phyloP scores from a whole-genome alignment of 2,797 vertebrate species.

The Pagetopsis macropterus region DNA sequence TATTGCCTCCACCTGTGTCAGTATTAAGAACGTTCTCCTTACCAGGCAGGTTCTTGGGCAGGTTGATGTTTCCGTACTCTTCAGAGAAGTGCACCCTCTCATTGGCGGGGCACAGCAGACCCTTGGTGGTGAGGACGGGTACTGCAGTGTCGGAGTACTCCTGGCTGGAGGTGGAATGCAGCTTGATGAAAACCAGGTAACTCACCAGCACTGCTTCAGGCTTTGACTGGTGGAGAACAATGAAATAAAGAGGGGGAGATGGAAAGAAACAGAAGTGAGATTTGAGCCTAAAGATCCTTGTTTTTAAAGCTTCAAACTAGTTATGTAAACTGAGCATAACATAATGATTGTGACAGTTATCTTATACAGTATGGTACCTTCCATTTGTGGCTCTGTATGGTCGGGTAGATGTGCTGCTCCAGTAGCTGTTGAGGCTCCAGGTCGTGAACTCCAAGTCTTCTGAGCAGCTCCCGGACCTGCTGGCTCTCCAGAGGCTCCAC shows the following conservation, averaged over 20 bases:
- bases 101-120: constrained; percentile 72
- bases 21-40: constrained; percentile 15
- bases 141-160: constrained; percentile 69
- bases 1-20: not conserved
- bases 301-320: not conserved
- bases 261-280: not conserved
- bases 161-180: constrained; percentile 71
- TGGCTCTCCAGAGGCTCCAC: constrained; percentile 83
- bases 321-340: not conserved
- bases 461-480: constrained; percentile 84
- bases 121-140: constrained; percentile 83
- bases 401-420: constrained; percentile 84
- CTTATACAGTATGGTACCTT: constrained; percentile 69
- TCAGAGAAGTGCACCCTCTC: constrained; percentile 81
- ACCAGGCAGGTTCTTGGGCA: constrained; percentile 81
- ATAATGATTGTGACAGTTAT: not conserved
- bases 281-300: not conserved
- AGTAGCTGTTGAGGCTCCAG: constrained; percentile 84
- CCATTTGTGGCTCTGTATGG: constrained; percentile 76
- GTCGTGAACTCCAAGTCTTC: constrained; percentile 80
- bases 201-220: constrained; percentile 77
- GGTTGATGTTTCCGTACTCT: constrained; percentile 82
- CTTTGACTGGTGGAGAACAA: constrained; percentile 70
- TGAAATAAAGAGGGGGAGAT: not conserved
- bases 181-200: constrained; percentile 87